Evolutionary conservation across 2,888 invertebrate genomes (phyloP).

Genomic region (Isotomurus palustris): DNA sequence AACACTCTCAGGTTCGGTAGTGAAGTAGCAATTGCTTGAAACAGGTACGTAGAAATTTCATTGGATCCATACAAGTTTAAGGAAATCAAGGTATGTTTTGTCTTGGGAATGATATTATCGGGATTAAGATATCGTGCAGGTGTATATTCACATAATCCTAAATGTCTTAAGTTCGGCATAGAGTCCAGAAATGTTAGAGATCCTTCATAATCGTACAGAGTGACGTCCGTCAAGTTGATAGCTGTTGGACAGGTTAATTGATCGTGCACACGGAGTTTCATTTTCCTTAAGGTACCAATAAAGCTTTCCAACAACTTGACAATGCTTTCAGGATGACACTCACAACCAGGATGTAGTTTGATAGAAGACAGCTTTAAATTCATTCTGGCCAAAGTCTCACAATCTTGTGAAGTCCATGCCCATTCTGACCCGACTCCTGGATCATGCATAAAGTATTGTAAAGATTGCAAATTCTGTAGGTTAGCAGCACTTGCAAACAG

Average conservation of each 20-base stretch:
- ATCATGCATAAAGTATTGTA: conserved; percentile 39
- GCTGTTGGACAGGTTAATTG: conserved; percentile 25
- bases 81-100: conserved; percentile 12
- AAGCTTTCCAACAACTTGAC: conserved; percentile 19
- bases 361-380: conserved; percentile 22
- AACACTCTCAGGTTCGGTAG: conserved; percentile 26
- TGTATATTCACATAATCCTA: conserved; percentile 36
- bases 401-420: conserved; percentile 35
- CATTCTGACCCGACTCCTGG: conserved; percentile 30
- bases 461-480: conserved; percentile 21
- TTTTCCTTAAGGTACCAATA: conserved; percentile 5
- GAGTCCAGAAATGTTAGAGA: conserved; percentile 30
- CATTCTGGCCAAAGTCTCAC: conserved; percentile 18
- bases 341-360: conserved; percentile 31
- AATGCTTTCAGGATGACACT: conserved; percentile 17
- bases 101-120: conserved; percentile 28
- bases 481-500: conserved; percentile 19
- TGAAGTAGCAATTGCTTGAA: conserved; percentile 20
- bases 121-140: conserved; percentile 25
- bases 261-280: conserved; percentile 34
- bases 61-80: conserved; percentile 32
- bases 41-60: conserved; percentile 29
- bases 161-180: conserved; percentile 22
- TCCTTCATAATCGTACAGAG: conserved; percentile 35
- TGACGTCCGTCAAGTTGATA: conserved; percentile 12